phyloP scores from a whole-genome alignment of 2,113 vertebrate species.

The Sclerurus mexicanus region DNA sequence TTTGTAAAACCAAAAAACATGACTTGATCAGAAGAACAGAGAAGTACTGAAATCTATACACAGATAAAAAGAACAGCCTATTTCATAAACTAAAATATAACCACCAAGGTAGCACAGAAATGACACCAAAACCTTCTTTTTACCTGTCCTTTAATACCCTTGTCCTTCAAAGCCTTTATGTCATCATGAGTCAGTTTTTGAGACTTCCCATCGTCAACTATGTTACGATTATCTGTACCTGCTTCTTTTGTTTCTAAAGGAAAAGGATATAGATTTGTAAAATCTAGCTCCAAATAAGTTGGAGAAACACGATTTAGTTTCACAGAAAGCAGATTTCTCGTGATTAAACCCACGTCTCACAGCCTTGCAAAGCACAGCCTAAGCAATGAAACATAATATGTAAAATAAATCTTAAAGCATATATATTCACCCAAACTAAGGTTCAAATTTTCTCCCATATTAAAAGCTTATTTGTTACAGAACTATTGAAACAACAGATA shows the following conservation, averaged over 20 bases:
- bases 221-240: conserved; percentile 96
- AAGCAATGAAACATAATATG: background rate
- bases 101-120: conserved; percentile 22
- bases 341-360: background rate
- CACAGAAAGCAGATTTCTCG: background rate
- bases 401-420: background rate
- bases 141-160: conserved; percentile 97
- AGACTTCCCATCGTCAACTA: conserved; percentile 94
- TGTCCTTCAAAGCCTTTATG: conserved; percentile 95
- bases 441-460: background rate
- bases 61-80: background rate
- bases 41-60: background rate
- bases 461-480: background rate
- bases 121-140: conserved; percentile 48
- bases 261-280: conserved; percentile 58
- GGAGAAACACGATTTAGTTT: background rate
- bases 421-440: background rate
- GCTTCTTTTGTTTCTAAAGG: conserved; percentile 88
- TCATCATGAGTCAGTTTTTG: conserved; percentile 97
- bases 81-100: background rate
- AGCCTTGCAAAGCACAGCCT: background rate
- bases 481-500: background rate
- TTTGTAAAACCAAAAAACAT: background rate
- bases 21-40: background rate
- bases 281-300: background rate